phyloP scores from a whole-genome alignment of 2,888 invertebrate species.

The Microctonus hyperodae region DNA sequence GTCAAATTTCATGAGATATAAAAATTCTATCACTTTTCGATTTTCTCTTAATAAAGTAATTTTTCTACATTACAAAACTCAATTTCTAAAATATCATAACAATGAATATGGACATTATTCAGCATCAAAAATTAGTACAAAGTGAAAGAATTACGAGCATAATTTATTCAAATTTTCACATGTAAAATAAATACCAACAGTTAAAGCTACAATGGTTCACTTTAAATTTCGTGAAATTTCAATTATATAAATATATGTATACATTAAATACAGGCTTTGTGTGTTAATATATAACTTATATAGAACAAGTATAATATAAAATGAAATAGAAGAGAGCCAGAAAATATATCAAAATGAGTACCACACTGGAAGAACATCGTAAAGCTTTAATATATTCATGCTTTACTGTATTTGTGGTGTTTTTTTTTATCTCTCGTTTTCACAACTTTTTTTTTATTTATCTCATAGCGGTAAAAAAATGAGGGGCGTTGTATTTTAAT shows the following conservation, averaged over 20 bases:
- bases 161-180: background rate
- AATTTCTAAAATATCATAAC: background rate
- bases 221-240: no score
- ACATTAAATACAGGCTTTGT: background rate
- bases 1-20: background rate
- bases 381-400: background rate
- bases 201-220: background rate
- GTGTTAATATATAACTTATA: background rate
- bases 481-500: background rate
- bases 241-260: no score
- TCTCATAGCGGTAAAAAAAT: background rate
- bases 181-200: background rate
- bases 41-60: background rate
- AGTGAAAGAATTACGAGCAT: no score
- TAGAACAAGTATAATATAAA: background rate
- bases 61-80: background rate
- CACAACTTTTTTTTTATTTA: background rate
- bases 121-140: no score
- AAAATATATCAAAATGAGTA: background rate
- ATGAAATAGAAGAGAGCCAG: background rate
- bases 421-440: background rate
- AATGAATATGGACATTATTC: background rate
- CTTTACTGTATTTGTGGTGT: background rate
- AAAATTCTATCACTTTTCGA: background rate
- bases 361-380: background rate